These are phyloP conservation scores for Crambe crambe DNA, from an alignment of 37 sponge, comb jelly and placozoan genomes.

Conservation along the genomic window DNA sequence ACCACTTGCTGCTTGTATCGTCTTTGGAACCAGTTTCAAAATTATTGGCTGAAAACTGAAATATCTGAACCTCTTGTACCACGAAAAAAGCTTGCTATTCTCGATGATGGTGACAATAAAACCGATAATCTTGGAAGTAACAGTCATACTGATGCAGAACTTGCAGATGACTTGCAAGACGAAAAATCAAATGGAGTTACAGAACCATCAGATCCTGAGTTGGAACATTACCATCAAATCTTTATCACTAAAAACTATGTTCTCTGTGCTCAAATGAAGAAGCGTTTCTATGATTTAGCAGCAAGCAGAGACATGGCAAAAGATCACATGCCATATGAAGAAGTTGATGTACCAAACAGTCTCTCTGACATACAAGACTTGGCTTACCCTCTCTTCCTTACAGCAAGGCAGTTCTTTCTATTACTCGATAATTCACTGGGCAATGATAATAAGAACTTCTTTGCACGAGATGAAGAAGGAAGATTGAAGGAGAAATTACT, in stretches of 20 bases:
- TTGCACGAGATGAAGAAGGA: slow-evolving; percentile 51
- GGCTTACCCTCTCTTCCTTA: slow-evolving; percentile 76
- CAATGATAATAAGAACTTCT: slow-evolving; percentile 24
- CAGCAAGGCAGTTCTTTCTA: slow-evolving; percentile 66
- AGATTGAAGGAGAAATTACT: slow-evolving; percentile 37
- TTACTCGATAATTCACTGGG: slow-evolving; percentile 75
- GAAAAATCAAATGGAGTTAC: neutral
- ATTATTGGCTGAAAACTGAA: slow-evolving; percentile 52
- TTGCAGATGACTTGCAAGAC: slow-evolving; percentile 1
- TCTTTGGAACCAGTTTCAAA: slow-evolving; percentile 66
- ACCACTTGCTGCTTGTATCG: slow-evolving; percentile 85
- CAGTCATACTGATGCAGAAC: neutral
- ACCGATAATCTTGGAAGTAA: too few species aligned
- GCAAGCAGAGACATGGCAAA: slow-evolving; percentile 4
- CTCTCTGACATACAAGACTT: slow-evolving; percentile 21
- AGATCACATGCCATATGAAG: slow-evolving; percentile 33
- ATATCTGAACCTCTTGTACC: slow-evolving; percentile 14
- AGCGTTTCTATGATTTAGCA: slow-evolving; percentile 70
- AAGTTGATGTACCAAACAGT: slow-evolving; percentile 2
- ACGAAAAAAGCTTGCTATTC: neutral
- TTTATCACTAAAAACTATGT: slow-evolving; percentile 85
- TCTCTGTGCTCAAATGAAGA: slow-evolving; percentile 72
- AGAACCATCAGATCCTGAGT: neutral
- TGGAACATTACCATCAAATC: slow-evolving; percentile 76
- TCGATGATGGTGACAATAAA: too few species aligned